A percentile compares a stretch with the other conserved stretches of the same genome.
These are phyloP conservation scores for Atractosteus spatula DNA, from an alignment of 2,113 vertebrate genomes.

Conservation along the genomic window DNA sequence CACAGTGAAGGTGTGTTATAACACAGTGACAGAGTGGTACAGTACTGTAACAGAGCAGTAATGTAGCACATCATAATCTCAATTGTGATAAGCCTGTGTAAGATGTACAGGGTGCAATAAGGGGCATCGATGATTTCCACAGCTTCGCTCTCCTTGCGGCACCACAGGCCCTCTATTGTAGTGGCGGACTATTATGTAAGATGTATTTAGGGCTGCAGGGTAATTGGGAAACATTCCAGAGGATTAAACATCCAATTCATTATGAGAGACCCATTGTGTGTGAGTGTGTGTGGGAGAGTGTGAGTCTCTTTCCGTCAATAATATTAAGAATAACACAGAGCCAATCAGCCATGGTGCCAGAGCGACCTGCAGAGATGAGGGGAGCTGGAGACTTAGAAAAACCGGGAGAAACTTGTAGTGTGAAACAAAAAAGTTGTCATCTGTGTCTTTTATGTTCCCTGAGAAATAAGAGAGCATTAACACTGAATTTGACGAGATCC, in stretches of 20 bases:
- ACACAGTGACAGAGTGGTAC: background rate
- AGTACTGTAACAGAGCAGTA: conserved; percentile 2
- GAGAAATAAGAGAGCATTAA: no score
- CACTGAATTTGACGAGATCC: no score
- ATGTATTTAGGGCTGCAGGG: conserved; percentile 49
- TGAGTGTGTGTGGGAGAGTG: conserved; percentile 57
- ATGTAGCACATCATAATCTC: background rate
- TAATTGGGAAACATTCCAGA: conserved; percentile 71
- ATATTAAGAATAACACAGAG: no score
- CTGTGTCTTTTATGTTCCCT: background rate
- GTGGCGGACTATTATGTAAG: conserved; percentile 60
- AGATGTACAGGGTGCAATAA: conserved; percentile 32
- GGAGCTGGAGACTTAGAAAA: no score
- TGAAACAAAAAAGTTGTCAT: background rate
- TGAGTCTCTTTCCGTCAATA: conserved; percentile 19
- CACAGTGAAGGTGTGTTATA: no score
- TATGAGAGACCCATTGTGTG: conserved; percentile 67
- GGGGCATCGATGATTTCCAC: no score
- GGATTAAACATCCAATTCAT: conserved; percentile 75
- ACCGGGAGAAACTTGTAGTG: background rate
- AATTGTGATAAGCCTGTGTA: conserved; percentile 8
- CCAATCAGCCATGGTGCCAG: no score
- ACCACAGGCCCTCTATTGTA: conserved; percentile 62
- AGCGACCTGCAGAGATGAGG: no score
- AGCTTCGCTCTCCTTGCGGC: conserved; percentile 11